Percentiles rank a stretch among this genome's conserved stretches.
Conservation (phyloP, 1,140 invertebrate species). For the Drosophila busckii region DNA sequence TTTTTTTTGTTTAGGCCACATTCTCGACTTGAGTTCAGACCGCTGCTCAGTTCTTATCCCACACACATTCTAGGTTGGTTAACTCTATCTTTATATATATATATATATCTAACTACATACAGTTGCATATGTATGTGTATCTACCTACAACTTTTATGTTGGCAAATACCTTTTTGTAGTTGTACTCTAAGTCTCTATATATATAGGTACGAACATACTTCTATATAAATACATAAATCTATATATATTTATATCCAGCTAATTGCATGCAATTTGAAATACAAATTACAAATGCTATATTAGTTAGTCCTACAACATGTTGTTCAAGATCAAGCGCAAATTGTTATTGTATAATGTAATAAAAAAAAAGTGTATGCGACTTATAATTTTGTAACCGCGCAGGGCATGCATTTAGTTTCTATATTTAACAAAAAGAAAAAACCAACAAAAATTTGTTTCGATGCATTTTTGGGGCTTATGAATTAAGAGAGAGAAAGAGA, state of each 20-base stretch:
- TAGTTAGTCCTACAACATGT: slow-evolving; percentile 35
- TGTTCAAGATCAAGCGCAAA: slow-evolving; percentile 65
- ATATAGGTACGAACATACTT: background rate
- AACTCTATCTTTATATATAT: no score
- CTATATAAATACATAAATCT: slow-evolving; percentile 18
- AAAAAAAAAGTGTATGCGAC: slow-evolving; percentile 22
- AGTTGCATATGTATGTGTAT: slow-evolving; percentile 20
- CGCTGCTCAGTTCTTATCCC: no score
- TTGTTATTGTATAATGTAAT: slow-evolving; percentile 59
- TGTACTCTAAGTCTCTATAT: slow-evolving; percentile 56
- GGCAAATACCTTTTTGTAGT: slow-evolving; percentile 25
- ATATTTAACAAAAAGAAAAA: no score
- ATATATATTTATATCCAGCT: slow-evolving; percentile 38
- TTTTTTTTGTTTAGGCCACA: no score
- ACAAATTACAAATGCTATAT: slow-evolving; percentile 29
- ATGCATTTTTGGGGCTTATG: slow-evolving; percentile 19
- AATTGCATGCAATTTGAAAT: slow-evolving; percentile 33
- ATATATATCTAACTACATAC: no score
- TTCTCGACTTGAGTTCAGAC: no score
- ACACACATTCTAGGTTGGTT: no score
- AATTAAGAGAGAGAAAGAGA: slow-evolving; percentile 1
- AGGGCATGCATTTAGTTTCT: slow-evolving; percentile 65
- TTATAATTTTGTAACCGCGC: slow-evolving; percentile 22
- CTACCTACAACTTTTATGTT: slow-evolving; percentile 14
- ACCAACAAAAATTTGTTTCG: slow-evolving; percentile 37